phyloP scores from a whole-genome alignment of 2,888 invertebrate genomes.

The Celastrina argiolus region DNA sequence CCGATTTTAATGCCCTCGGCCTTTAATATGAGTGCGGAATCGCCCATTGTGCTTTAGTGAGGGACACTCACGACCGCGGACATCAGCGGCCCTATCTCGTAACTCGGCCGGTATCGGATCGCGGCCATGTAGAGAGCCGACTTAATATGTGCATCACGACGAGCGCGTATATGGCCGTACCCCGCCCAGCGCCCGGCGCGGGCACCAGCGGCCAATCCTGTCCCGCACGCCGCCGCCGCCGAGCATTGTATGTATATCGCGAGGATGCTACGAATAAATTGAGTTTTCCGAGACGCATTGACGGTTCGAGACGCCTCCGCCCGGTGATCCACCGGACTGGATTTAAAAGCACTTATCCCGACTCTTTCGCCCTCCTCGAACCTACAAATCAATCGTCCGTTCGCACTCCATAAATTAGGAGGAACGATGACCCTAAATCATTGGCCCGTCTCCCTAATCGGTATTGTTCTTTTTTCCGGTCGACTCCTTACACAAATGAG shows the following conservation, averaged over 20 bases:
- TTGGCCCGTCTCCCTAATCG: conserved; percentile 71
- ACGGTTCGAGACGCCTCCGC: conserved; percentile 43
- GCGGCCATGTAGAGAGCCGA: conserved; percentile 67
- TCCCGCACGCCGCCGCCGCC: conserved; percentile 65
- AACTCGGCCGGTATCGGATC: conserved; percentile 51
- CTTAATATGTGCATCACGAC: conserved; percentile 78
- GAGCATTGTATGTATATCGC: conserved; percentile 75
- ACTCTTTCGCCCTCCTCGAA: conserved; percentile 57
- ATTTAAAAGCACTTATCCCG: conserved; percentile 58
- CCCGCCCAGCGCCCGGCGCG: conserved; percentile 62
- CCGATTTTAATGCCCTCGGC: conserved; percentile 52
- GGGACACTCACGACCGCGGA: conserved; percentile 64
- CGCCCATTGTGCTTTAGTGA: conserved; percentile 53
- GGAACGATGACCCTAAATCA: conserved; percentile 77
- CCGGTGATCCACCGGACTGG: conserved; percentile 40
- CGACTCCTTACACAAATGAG: conserved; percentile 73
- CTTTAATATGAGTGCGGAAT: conserved; percentile 52
- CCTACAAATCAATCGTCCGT: conserved; percentile 73
- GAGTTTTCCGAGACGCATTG: conserved; percentile 53
- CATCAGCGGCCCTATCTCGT: conserved; percentile 64
- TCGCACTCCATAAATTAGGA: conserved; percentile 76
- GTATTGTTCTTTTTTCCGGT: conserved; percentile 63
- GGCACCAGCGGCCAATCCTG: conserved; percentile 64
- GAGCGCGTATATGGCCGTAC: conserved; percentile 65
- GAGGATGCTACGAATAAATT: conserved; percentile 61